phyloP scores from a whole-genome alignment of 2,888 invertebrate species.

The Dinocampus coccinellae region DNA sequence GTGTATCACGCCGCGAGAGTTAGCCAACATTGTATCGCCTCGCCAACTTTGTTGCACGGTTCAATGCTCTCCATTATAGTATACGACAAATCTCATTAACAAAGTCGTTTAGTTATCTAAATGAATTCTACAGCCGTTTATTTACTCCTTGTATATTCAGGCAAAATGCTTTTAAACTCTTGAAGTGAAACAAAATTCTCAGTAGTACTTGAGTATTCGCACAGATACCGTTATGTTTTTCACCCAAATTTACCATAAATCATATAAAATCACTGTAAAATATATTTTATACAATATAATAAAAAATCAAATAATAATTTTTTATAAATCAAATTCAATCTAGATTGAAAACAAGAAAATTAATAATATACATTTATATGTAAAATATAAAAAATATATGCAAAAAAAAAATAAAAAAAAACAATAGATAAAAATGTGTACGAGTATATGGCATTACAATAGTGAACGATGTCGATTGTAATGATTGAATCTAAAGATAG shows the following conservation, averaged over 20 bases:
- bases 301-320: too few species aligned
- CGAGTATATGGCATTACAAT: not conserved
- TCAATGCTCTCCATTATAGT: slow-evolving; percentile 51
- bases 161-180: slow-evolving; percentile 28
- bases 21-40: slow-evolving; percentile 26
- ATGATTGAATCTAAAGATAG: too few species aligned
- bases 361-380: too few species aligned
- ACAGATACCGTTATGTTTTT: slow-evolving; percentile 6
- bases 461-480: not conserved
- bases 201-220: not conserved
- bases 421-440: too few species aligned
- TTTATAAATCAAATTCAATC: too few species aligned
- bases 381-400: too few species aligned
- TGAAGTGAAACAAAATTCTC: slow-evolving; percentile 14
- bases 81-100: slow-evolving; percentile 60
- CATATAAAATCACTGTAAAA: not conserved
- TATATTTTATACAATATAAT: too few species aligned
- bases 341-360: too few species aligned
- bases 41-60: slow-evolving; percentile 50
- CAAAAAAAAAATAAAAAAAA: too few species aligned
- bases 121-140: slow-evolving; percentile 59
- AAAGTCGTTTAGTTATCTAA: slow-evolving; percentile 64
- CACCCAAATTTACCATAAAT: not conserved
- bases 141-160: slow-evolving; percentile 38
- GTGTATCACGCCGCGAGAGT: slow-evolving; percentile 22